Percentiles rank a stretch among this genome's conserved stretches.
Evolutionary conservation across 2,888 invertebrate species (phyloP).

Genomic region (Nemotelus pantherinus): DNA sequence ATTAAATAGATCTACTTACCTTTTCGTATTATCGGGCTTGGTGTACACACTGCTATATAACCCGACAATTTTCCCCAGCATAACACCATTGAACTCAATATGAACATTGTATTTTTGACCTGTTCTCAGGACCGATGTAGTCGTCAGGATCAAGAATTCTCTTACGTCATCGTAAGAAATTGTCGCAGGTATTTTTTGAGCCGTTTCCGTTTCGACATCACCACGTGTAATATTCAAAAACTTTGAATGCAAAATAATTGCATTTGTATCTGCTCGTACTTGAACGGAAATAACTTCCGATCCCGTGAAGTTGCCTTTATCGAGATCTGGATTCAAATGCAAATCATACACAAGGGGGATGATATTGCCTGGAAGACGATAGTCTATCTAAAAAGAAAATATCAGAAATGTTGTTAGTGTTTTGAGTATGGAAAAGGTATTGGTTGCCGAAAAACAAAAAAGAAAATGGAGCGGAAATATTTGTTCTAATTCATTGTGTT

Average conservation of each 20-base stretch:
- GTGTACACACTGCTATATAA: slow-evolving; percentile 76
- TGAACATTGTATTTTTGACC: slow-evolving; percentile 65
- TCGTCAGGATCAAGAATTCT: slow-evolving; percentile 64
- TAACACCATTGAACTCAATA: slow-evolving; percentile 72
- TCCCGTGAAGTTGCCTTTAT: slow-evolving; percentile 69
- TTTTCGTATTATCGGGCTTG: slow-evolving; percentile 60
- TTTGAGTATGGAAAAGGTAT: neutral
- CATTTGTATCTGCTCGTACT: slow-evolving; percentile 64
- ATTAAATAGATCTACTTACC: slow-evolving; percentile 61
- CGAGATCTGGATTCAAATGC: slow-evolving; percentile 72
- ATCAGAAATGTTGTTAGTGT: neutral
- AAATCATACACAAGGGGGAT: slow-evolving; percentile 75
- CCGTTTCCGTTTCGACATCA: slow-evolving; percentile 38
- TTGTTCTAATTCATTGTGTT: too few species aligned
- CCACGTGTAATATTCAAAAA: slow-evolving; percentile 65
- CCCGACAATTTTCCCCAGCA: slow-evolving; percentile 76
- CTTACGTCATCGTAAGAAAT: slow-evolving; percentile 57
- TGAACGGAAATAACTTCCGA: slow-evolving; percentile 66
- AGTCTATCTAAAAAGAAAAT: slow-evolving; percentile 48
- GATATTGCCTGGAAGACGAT: slow-evolving; percentile 69
- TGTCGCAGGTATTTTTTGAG: neutral
- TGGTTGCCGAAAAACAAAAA: too few species aligned
- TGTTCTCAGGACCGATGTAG: slow-evolving; percentile 58
- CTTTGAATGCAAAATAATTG: slow-evolving; percentile 72
- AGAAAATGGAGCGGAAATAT: too few species aligned